Evolutionary conservation across 2,888 invertebrate genomes (phyloP), one percentile per base, ranked within the genome.

Genomic region (Dicycla oo): DNA sequence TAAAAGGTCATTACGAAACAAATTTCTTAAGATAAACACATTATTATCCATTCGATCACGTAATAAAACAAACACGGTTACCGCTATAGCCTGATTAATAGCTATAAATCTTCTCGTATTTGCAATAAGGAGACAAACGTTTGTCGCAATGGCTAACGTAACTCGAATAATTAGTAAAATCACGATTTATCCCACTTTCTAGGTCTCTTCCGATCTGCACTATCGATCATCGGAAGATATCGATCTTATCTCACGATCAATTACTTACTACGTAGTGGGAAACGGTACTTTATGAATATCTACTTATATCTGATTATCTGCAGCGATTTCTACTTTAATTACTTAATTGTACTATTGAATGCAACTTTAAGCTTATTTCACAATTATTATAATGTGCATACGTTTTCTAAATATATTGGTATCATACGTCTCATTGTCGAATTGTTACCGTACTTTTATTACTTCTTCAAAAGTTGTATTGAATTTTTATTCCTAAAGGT

Each of bases 131-230:
- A 92, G 93, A 93, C 93, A 93, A 89, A 92, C 87, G 90, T 87
- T 90, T 92, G 91, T 93, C 92, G 94, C 91, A 95, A 94, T 89
- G 80, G 81, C 83, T 87, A 92, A 92, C 93, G 93, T 93, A 93
- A 95, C 89, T 89, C 87, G 81, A 91, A 93, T 93, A 94, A 95
- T 95, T 94, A 94, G 92, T 91, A 91, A 92, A 92, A 92, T 92
- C 94, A 95, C 94, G 94, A 95, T 91, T 91, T 94, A 93, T 91
- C 88, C 91, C 90, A 92, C 94, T 95, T 94, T 93, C 92, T 90
- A 91, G 89, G 91, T 92, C 90, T 91, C 91, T 91, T 93, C 92
- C 90, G 91, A 93, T 91, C 88, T 87, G 83, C 85, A 88, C 90
- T 92, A 94, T 95, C 94, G 92, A 93, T 93, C 94, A 94, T 92